Evolutionary conservation across 2,888 invertebrate species (phyloP).

Genomic region (Drosophila quasianomalipes): DNA sequence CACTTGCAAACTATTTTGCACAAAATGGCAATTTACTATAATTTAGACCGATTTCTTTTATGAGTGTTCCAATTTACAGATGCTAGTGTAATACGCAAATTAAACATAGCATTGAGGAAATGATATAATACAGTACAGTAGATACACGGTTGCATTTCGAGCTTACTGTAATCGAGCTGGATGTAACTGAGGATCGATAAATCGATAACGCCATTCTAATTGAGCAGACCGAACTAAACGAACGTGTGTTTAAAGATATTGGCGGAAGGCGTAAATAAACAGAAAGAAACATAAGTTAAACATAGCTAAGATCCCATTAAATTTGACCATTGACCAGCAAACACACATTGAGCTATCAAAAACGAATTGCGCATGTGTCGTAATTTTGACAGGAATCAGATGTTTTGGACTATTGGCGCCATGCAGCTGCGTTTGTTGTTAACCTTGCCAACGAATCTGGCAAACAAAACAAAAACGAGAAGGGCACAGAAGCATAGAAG

Average conservation of each 20-base stretch:
- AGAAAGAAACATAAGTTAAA: not conserved
- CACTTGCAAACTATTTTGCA: too few relatives aligned
- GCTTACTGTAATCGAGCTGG: not conserved
- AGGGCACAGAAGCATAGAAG: conserved; percentile 20
- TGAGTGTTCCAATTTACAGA: not conserved
- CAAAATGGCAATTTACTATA: not conserved
- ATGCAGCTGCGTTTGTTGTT: conserved; percentile 67
- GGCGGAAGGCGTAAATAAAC: not conserved
- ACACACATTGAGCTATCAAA: conserved; percentile 18
- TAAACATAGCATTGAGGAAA: not conserved
- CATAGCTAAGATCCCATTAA: not conserved
- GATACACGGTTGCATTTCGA: not conserved
- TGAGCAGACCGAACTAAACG: not conserved
- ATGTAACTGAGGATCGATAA: not conserved
- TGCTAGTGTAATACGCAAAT: not conserved
- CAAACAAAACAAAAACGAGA: conserved; percentile 75
- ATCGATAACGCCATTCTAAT: not conserved
- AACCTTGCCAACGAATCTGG: conserved; percentile 68
- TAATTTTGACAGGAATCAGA: conserved; percentile 76
- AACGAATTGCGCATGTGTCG: conserved; percentile 65
- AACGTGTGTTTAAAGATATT: not conserved
- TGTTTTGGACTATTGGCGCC: conserved; percentile 74
- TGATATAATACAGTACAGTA: not conserved
- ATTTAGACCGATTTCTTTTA: not conserved
- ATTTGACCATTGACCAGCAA: conserved; percentile 23